phyloP scores from a whole-genome alignment of 1,140 invertebrate genomes.

The Bombus balteatus region DNA sequence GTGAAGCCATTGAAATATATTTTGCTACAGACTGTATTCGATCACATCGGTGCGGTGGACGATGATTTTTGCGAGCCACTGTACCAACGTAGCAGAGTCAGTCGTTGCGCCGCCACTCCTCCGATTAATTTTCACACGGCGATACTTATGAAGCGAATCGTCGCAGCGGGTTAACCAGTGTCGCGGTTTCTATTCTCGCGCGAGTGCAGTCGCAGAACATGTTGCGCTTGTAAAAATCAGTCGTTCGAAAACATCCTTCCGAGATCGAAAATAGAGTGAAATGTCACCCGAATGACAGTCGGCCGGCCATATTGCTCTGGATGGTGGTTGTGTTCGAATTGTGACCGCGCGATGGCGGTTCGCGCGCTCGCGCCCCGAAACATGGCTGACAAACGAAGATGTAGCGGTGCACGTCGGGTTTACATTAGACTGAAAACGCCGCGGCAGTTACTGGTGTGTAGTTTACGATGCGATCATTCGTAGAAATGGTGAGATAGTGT shows the following conservation, averaged over 20 bases:
- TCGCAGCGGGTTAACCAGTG: neutral
- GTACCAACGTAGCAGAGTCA: constrained; percentile 33
- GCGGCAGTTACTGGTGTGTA: constrained; percentile 70
- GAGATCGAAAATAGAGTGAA: constrained; percentile 23
- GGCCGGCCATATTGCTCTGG: constrained; percentile 59
- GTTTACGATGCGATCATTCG: constrained; percentile 69
- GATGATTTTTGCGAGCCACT: constrained; percentile 33
- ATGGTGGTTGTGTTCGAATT: constrained; percentile 21
- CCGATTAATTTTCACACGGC: constrained; percentile 23
- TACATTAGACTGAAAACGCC: constrained; percentile 79
- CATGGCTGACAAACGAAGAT: constrained; percentile 81
- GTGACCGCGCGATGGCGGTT: constrained; percentile 61
- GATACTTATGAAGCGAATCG: neutral
- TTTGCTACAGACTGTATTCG: constrained; percentile 38
- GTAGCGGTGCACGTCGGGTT: constrained; percentile 80
- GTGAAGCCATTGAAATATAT: neutral
- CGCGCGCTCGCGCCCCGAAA: constrained; percentile 67
- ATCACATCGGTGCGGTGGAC: neutral
- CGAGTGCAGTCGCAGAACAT: neutral
- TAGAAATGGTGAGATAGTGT: constrained; percentile 78
- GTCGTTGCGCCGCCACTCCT: constrained; percentile 20
- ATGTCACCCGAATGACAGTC: constrained; percentile 63
- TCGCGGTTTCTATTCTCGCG: neutral
- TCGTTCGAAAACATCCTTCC: neutral
- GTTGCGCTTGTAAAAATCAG: neutral